These are phyloP conservation scores for Eubasilissa regina DNA, from an alignment of 1,140 invertebrate genomes.

Conservation along the genomic window DNA sequence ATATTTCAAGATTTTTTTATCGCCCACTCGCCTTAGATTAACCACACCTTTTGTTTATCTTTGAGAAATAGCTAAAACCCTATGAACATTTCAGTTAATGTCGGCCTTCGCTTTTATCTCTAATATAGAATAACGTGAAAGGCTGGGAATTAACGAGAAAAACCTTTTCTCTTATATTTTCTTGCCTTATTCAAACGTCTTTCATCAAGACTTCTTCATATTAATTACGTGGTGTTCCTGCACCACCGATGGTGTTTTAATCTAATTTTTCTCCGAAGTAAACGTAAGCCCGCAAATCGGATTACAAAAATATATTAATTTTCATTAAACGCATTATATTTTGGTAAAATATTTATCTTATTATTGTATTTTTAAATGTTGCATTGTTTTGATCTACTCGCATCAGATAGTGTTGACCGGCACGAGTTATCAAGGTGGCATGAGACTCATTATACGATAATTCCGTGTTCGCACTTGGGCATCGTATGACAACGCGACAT, in stretches of 20 bases:
- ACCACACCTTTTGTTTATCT: slow-evolving; percentile 52
- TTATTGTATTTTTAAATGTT: too few relatives aligned
- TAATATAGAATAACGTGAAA: slow-evolving; percentile 34
- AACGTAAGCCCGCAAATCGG: too few relatives aligned
- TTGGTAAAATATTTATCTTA: too few relatives aligned
- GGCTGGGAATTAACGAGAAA: slow-evolving; percentile 28
- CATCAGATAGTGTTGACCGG: too few relatives aligned
- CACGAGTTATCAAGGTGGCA: too few relatives aligned
- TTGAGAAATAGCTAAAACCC: slow-evolving; percentile 49
- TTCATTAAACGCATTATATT: too few relatives aligned
- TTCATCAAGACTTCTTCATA: slow-evolving; percentile 34
- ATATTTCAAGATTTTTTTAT: slow-evolving; percentile 56
- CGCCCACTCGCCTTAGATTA: slow-evolving; percentile 55
- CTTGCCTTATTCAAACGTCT: slow-evolving; percentile 16
- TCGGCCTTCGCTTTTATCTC: slow-evolving; percentile 44
- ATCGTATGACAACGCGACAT: slow-evolving; percentile 38
- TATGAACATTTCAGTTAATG: slow-evolving; percentile 46
- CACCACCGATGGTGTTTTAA: not conserved
- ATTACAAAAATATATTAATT: too few relatives aligned
- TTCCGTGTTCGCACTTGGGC: not conserved
- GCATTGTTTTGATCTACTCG: too few relatives aligned
- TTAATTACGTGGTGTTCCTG: slow-evolving; percentile 11
- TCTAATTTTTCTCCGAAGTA: too few relatives aligned
- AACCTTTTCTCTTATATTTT: slow-evolving; percentile 31
- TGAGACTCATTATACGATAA: too few relatives aligned